Conservation (phyloP, 2,797 vertebrate genomes). For the Sorex maritimensis region DNA sequence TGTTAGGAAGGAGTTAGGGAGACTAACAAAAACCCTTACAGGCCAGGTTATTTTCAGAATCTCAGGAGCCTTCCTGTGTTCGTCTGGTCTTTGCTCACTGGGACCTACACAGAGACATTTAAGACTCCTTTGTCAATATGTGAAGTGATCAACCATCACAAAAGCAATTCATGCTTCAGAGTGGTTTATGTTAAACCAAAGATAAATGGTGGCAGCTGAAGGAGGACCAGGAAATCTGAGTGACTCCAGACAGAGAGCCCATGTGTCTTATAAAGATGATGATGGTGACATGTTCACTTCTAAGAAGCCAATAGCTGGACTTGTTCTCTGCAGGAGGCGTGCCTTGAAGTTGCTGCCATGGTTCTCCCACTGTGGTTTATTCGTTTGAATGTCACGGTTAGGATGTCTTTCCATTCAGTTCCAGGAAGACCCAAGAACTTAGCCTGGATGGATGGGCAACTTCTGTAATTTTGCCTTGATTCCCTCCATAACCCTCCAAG, state of each 20-base stretch:
- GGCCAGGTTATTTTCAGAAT: not conserved
- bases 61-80: not conserved
- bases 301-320: not conserved
- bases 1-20: not conserved
- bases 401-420: not conserved
- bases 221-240: not conserved
- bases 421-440: not conserved
- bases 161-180: not conserved
- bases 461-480: conserved; percentile 21
- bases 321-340: not conserved
- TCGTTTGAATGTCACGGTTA: not conserved
- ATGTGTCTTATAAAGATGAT: not conserved
- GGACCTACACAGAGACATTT: not conserved
- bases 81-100: not conserved
- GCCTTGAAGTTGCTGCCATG: not conserved
- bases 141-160: not conserved
- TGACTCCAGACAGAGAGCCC: not conserved
- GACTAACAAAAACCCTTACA: not conserved
- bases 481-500: not conserved
- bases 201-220: conserved; percentile 33
- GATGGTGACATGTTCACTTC: not conserved
- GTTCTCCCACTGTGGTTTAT: not conserved
- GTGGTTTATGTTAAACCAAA: not conserved
- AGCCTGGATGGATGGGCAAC: not conserved
- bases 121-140: not conserved